Conservation (phyloP, 2,797 vertebrate species). For the Poeciliopsis gracilis region DNA sequence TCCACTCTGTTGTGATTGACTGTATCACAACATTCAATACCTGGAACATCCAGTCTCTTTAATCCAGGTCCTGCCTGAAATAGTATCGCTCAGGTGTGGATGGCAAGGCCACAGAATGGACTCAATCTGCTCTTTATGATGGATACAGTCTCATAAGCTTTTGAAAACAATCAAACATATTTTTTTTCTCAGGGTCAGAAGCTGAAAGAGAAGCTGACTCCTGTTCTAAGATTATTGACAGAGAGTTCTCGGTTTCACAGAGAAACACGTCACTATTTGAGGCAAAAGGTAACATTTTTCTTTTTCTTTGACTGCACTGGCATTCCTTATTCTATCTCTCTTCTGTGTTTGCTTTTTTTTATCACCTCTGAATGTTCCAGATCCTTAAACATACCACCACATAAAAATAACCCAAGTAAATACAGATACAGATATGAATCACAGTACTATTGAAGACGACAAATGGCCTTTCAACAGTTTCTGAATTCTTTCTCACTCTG, state of each 20-base stretch:
- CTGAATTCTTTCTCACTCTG: no score
- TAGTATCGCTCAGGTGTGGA: background rate
- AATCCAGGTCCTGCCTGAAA: background rate
- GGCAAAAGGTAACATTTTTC: constrained; percentile 64
- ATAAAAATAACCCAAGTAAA: background rate
- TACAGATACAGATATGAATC: background rate
- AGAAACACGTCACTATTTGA: constrained; percentile 77
- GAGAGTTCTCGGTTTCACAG: constrained; percentile 78
- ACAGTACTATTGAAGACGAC: no score
- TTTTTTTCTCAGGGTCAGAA: constrained; percentile 57
- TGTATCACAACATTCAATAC: no score
- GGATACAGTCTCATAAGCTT: background rate
- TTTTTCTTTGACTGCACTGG: background rate
- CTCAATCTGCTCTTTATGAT: background rate
- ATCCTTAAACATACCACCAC: background rate
- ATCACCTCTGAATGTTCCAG: background rate
- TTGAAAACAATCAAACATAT: background rate
- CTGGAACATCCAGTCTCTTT: background rate
- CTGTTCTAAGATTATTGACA: constrained; percentile 77
- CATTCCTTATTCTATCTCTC: background rate
- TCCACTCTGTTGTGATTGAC: background rate
- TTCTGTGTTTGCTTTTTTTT: background rate
- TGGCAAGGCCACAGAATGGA: background rate
- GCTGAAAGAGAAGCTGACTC: constrained; percentile 75
- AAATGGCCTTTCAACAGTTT: no score